Conservation (phyloP, 2,113 vertebrate genomes). For the Acanthisitta chloris region DNA sequence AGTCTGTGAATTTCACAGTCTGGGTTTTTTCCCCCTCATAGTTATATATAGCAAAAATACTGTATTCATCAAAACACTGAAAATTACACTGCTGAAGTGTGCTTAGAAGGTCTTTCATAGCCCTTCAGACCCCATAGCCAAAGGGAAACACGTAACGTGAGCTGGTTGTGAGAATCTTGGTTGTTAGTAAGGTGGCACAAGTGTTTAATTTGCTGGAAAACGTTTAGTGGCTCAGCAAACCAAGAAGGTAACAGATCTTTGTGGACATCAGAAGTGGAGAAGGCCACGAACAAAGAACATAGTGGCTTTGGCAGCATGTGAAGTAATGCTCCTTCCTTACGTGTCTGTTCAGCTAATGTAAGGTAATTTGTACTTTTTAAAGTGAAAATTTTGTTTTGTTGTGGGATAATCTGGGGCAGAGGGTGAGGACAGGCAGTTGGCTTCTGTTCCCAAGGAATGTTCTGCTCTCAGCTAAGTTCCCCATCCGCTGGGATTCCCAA, state of each 20-base stretch:
- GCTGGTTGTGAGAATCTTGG: background rate
- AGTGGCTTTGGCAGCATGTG: background rate
- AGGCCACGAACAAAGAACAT: background rate
- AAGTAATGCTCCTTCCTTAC: background rate
- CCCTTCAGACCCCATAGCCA: background rate
- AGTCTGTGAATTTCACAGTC: background rate
- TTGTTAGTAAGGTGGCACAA: background rate
- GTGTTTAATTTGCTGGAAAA: constrained; percentile 47
- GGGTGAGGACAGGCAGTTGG: background rate
- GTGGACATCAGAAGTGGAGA: background rate
- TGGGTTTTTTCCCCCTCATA: background rate
- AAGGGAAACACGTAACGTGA: background rate
- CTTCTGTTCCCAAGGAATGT: background rate
- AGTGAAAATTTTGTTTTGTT: background rate
- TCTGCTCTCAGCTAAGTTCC: background rate
- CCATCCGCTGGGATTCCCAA: background rate
- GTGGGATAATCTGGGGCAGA: background rate
- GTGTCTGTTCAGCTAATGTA: background rate
- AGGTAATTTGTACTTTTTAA: background rate
- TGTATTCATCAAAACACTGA: background rate
- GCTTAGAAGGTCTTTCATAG: background rate
- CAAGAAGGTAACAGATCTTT: constrained; percentile 13
- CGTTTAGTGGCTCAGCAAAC: constrained; percentile 28
- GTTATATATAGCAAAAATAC: constrained; percentile 16
- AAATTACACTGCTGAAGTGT: background rate